Evolutionary conservation across 1,140 invertebrate genomes (phyloP), one percentile per base, ranked within the genome.

Genomic region (Drosophila chauvacae): DNA sequence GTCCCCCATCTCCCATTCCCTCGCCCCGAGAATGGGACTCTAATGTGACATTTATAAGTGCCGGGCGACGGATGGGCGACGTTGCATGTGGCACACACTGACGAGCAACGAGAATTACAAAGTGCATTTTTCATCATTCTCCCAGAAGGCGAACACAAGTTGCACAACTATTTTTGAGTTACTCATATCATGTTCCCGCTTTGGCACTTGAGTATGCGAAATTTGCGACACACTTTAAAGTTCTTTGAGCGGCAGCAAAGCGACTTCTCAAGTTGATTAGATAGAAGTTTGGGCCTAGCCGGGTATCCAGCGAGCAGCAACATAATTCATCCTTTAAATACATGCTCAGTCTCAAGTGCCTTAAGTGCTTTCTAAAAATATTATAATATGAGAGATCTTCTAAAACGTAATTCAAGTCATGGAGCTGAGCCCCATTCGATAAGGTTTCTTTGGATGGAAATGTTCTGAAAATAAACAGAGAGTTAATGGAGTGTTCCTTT

Each of bases 41-140:
- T 87, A 87, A 87, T 88, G 84, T 87, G 84, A 87, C 84, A 82
- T 83, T 88, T 88, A 87, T 88, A 88, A 87, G 84, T 77, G 71
- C 72, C 71, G 63, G 56, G 77, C 65, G 83, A 80, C 84, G 79
- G 84, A 80, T 81, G 79, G 77, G 77, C 80, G 64, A 70, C 74
- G 65, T 57, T 80, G 84, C 86, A 77, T 74, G 80, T 83, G 68
- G 78, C 71, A 62, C 65, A 68, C 70, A 53, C 78, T 87, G 84
- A 83, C 72, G 77, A 86, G 83, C 58, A 73, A 88, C 72, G 71
- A 87, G 80, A 83, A 87, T 87, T 88, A 84, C 84, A 88, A 84
- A 87, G 83, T 87, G 83, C 84, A 87, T 87, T 87, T 87, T 84
- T 88, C 77, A 88, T 88, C 80, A 74, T 83, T 61, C 62, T 51